Conservation (phyloP, 2,113 vertebrate genomes). For the Barbus barbus region DNA sequence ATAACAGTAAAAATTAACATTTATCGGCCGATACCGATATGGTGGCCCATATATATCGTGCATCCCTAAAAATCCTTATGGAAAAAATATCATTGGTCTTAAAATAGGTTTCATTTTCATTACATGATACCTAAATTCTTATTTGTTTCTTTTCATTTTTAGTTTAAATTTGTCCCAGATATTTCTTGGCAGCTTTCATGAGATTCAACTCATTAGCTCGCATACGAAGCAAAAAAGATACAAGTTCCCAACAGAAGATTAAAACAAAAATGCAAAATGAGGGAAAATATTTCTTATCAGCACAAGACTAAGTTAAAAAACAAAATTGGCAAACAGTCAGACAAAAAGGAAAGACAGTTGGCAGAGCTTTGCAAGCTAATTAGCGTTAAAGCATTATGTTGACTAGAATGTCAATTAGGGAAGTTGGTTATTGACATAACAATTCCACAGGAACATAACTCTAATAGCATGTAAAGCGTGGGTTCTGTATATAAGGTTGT, state of each 20-base stretch:
- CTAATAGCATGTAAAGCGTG: constrained; percentile 1
- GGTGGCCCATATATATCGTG: too few species aligned
- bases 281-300: not conserved
- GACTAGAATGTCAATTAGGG: constrained; percentile 36
- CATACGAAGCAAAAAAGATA: not conserved
- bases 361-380: constrained; percentile 38
- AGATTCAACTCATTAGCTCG: not conserved
- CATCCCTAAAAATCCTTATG: too few species aligned
- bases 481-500: constrained; percentile 3
- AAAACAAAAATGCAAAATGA: not conserved
- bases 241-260: not conserved
- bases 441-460: constrained; percentile 37
- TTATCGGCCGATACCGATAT: too few species aligned
- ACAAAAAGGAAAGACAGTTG: constrained; percentile 26
- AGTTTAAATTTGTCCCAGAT: not conserved
- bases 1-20: too few species aligned
- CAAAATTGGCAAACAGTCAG: not conserved
- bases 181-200: not conserved
- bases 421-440: constrained; percentile 30
- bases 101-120: not conserved
- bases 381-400: constrained; percentile 43
- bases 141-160: not conserved
- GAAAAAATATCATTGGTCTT: not conserved
- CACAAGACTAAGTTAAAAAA: constrained; percentile 7
- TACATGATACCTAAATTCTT: not conserved